Conservation (phyloP, 2,888 invertebrate genomes). For the Chymomyza procnemis region DNA sequence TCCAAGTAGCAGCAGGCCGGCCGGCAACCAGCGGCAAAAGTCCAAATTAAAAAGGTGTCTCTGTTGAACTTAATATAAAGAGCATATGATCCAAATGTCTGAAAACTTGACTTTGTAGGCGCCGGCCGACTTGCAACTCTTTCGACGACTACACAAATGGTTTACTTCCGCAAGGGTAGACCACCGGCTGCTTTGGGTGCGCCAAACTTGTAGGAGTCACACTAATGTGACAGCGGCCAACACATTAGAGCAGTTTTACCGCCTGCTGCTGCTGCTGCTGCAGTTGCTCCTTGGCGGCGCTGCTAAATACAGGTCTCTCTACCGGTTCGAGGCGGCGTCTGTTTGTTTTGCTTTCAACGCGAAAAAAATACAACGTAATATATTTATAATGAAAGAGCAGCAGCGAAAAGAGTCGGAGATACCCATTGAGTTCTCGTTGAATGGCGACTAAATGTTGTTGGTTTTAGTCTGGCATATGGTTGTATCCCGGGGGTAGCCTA, state of each 20-base stretch:
- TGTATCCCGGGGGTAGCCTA: constrained; percentile 22
- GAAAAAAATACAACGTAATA: constrained; percentile 59
- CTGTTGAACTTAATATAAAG: constrained; percentile 60
- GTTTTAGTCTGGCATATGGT: constrained; percentile 54
- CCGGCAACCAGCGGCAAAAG: constrained; percentile 43
- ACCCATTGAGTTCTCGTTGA: not conserved
- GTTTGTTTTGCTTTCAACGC: constrained; percentile 62
- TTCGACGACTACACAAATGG: constrained; percentile 45
- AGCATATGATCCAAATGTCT: constrained; percentile 58
- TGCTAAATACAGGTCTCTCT: constrained; percentile 39
- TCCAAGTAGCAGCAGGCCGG: constrained; percentile 49
- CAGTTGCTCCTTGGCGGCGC: constrained; percentile 4
- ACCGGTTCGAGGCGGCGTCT: constrained; percentile 46
- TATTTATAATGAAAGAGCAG: constrained; percentile 66
- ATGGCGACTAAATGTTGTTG: constrained; percentile 56
- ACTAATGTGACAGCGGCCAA: constrained; percentile 68
- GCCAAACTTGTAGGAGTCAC: constrained; percentile 57
- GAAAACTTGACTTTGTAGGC: constrained; percentile 60
- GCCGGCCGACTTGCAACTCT: constrained; percentile 57
- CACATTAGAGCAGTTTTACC: constrained; percentile 50
- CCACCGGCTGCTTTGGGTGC: constrained; percentile 28
- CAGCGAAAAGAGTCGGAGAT: constrained; percentile 13
- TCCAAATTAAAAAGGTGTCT: constrained; percentile 71
- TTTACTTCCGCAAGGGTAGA: constrained; percentile 61
- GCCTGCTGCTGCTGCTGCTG: not conserved